phyloP scores from a whole-genome alignment of 2,888 invertebrate species.

The Lasius platythorax region DNA sequence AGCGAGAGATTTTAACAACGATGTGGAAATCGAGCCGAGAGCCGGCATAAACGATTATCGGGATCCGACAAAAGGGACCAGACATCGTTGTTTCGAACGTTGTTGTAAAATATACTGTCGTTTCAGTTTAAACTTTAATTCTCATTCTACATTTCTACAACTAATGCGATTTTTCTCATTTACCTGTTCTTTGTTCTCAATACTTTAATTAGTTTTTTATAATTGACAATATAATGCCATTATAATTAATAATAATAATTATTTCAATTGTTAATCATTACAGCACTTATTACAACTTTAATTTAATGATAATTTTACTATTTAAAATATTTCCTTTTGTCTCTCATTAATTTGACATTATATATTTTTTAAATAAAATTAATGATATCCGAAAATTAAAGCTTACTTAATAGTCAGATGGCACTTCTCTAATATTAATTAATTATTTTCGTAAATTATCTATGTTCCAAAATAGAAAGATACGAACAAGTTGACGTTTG shows the following conservation, averaged over 20 bases:
- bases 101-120: conserved; percentile 28
- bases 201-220: neutral
- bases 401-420: neutral
- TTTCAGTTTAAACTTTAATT: neutral
- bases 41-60: conserved; percentile 38
- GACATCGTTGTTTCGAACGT: neutral
- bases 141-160: neutral
- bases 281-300: neutral
- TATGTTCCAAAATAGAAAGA: conserved; percentile 7
- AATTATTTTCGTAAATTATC: conserved; percentile 22
- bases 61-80: conserved; percentile 11
- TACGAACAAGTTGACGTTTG: conserved; percentile 15
- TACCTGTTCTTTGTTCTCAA: neutral
- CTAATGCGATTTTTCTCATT: neutral
- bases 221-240: no score
- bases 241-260: no score
- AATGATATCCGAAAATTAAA: neutral
- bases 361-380: neutral
- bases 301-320: neutral
- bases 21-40: conserved; percentile 28
- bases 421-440: conserved; percentile 14
- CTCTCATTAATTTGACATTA: neutral
- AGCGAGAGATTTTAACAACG: conserved; percentile 46
- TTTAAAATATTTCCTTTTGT: neutral
- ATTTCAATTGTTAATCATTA: neutral